These are phyloP conservation scores for Muricea muricata DNA, from an alignment of 92 coral and sea anemone genomes.

Conservation along the genomic window DNA sequence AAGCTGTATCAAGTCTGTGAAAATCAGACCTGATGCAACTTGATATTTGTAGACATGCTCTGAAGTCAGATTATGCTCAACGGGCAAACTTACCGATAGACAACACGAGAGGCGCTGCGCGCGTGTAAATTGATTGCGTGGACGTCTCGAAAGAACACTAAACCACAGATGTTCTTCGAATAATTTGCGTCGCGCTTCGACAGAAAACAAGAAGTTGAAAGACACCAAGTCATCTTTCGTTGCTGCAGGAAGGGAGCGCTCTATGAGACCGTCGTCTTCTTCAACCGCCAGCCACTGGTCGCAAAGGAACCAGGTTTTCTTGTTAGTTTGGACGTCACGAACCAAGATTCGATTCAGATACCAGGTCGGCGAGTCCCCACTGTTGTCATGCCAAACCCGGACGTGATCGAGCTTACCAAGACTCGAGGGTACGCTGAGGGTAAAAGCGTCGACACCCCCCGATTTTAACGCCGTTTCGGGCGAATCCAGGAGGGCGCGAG, in stretches of 20 bases:
- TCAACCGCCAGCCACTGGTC: constrained; percentile 88
- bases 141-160: constrained; percentile 77
- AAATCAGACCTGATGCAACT: no score
- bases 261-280: constrained; percentile 89
- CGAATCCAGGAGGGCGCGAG: constrained; percentile 81
- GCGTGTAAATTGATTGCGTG: constrained; percentile 80
- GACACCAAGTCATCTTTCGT: constrained; percentile 71
- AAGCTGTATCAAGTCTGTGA: no score
- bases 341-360: constrained; percentile 48
- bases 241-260: constrained; percentile 69
- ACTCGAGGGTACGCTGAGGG: constrained; percentile 82
- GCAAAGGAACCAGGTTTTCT: constrained; percentile 78
- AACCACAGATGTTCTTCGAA: constrained; percentile 90
- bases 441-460: constrained; percentile 89
- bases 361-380: constrained; percentile 71
- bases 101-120: constrained; percentile 93
- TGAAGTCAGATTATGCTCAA: no score
- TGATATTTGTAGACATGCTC: no score
- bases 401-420: constrained; percentile 83
- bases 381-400: constrained; percentile 89
- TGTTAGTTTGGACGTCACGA: constrained; percentile 75
- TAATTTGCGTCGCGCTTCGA: constrained; percentile 82
- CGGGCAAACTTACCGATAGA: constrained; percentile 30
- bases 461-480: constrained; percentile 81
- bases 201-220: constrained; percentile 74